Conservation (phyloP, 2,888 invertebrate genomes). For the Chironomus tentans region DNA sequence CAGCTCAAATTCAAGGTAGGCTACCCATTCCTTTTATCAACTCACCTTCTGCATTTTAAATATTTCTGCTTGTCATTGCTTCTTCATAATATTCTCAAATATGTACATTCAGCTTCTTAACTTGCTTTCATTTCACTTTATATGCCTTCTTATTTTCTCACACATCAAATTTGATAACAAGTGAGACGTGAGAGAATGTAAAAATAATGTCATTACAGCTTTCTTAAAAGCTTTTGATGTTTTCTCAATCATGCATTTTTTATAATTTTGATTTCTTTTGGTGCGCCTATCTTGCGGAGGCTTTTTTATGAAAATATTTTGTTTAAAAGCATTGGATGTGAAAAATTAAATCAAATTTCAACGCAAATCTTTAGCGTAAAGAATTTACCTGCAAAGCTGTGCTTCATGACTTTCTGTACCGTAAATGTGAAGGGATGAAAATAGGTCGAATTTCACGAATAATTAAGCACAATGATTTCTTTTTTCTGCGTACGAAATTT, state of each 20-base stretch:
- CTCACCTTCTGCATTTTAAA: neutral
- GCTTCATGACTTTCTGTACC: no score
- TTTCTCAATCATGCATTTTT: neutral
- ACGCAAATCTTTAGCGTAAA: neutral
- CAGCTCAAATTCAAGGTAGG: slow-evolving; percentile 66
- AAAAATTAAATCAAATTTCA: neutral
- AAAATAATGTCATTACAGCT: slow-evolving; percentile 13
- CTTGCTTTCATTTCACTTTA: no score
- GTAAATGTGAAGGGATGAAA: neutral
- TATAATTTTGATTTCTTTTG: slow-evolving; percentile 3
- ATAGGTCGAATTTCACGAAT: neutral
- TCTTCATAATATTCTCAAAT: no score
- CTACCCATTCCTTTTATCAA: slow-evolving; percentile 2
- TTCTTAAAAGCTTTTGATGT: slow-evolving; percentile 20
- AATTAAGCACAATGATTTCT: neutral
- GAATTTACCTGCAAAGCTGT: neutral
- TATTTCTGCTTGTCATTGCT: no score
- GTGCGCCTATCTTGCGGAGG: neutral
- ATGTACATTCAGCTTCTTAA: no score
- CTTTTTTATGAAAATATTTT: neutral
- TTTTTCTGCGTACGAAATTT: no score
- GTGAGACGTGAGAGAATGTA: neutral
- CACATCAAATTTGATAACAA: neutral
- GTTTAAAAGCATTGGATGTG: neutral
- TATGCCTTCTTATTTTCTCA: neutral